Conservation (phyloP, 2,888 invertebrate species). For the Noctua comes region DNA sequence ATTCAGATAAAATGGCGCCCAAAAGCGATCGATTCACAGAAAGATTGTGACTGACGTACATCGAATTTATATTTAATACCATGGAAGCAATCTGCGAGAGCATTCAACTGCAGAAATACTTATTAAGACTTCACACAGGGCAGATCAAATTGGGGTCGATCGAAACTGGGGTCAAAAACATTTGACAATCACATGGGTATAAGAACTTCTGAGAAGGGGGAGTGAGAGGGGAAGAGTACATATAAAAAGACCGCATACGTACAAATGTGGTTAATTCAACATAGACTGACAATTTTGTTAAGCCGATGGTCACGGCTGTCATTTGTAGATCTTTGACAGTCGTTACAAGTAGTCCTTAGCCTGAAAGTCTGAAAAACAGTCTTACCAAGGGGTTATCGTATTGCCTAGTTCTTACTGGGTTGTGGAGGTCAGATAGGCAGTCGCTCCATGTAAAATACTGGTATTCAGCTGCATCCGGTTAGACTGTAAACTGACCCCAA, state of each 20-base stretch:
- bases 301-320: no score
- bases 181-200: not conserved
- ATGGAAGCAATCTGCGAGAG: constrained; percentile 19
- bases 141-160: not conserved
- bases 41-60: constrained; percentile 24
- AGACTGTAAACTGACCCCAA: no score
- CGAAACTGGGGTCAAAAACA: not conserved
- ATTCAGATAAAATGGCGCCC: constrained; percentile 27
- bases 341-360: no score
- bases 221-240: not conserved
- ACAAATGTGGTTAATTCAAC: no score
- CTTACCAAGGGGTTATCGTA: no score
- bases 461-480: no score
- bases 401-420: no score
- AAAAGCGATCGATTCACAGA: constrained; percentile 26
- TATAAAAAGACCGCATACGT: not conserved
- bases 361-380: no score
- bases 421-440: no score
- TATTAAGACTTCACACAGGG: constrained; percentile 6
- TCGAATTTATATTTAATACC: constrained; percentile 26
- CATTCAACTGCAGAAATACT: constrained; percentile 16
- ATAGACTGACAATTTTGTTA: no score
- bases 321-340: no score
- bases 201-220: not conserved
- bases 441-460: no score